Evolutionary conservation across 2,113 vertebrate genomes (phyloP), one percentile per base, ranked within the genome.

Genomic region (Phrynocephalus versicolor): DNA sequence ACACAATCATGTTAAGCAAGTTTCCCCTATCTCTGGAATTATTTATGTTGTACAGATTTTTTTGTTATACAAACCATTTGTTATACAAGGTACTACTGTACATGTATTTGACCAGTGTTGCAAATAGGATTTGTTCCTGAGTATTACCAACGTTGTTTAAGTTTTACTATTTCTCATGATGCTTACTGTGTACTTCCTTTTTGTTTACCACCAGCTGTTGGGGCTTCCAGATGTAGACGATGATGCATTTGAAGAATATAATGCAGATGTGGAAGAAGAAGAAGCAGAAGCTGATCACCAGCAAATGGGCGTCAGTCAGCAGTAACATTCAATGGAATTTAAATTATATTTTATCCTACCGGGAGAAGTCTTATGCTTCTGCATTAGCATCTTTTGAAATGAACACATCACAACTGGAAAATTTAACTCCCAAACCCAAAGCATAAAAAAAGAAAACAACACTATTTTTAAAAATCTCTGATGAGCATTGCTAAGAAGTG

Each of bases 261-360:
- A 98, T n/a, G 97, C 98, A n/a, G 98, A 99, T 39, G 97, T 98
- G 96, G 98, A 99, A 94, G 98, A 98, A 86, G 97, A 97, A 83
- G 98, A 99, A 92, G 97, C 98, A 8, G 98, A 98, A 95, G 97
- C 98, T 0, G 98, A 99, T 97, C 98, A 98, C 95, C 98, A 98
- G 95, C 98, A 98, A 93, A 99, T 99, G 98, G 98, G 98, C 92
- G 97, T 99, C 96, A 99, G 98, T 95, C 98, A 99, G 96, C 98
- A 99, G 98, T 98, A 96, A 96, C 94, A 89, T 88, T 87, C 79
- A 64, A 10, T 92, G 94, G 92, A 90, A 85, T 85, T 67, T 84
- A 93, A 90, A 90, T 91, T 80, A 83, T 73, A 89, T 92, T 4
- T 7, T 89, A 94, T 93, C 89, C 85, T 82, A 83, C 90, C 89